Evolutionary conservation across 1,140 invertebrate species (phyloP).

Genomic region (Cheumatopsyche charites): DNA sequence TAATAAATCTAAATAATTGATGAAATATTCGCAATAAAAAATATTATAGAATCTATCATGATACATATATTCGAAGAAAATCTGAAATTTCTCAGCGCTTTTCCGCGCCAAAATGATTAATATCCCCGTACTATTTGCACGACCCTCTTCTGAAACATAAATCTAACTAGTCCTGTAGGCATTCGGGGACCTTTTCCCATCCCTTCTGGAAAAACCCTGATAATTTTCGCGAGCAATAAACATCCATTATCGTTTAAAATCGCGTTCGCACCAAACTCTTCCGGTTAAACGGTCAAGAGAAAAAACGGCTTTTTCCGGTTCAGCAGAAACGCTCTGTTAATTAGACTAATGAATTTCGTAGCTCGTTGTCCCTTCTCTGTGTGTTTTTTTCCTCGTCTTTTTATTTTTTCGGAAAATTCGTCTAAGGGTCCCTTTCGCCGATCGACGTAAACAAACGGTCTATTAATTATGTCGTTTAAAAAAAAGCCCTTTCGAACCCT

Average conservation of each 20-base stretch:
- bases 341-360: slow-evolving; percentile 15
- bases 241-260: neutral
- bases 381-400: too few relatives aligned
- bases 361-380: too few relatives aligned
- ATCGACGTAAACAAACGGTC: slow-evolving; percentile 10
- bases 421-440: neutral
- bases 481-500: too few relatives aligned
- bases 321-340: neutral
- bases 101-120: neutral
- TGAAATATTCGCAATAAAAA: too few relatives aligned
- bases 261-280: slow-evolving; percentile 3
- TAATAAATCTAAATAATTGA: too few relatives aligned
- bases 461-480: too few relatives aligned
- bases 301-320: neutral
- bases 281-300: neutral
- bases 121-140: neutral
- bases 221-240: slow-evolving; percentile 2
- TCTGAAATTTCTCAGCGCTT: too few relatives aligned
- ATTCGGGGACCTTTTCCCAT: neutral
- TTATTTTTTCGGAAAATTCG: too few relatives aligned
- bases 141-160: neutral
- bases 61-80: too few relatives aligned
- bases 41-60: too few relatives aligned
- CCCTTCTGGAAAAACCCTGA: neutral
- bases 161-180: neutral